Evolutionary conservation across 2,888 invertebrate genomes (phyloP), one percentile per base, ranked within the genome.

Genomic region (Cylloceria caligata): DNA sequence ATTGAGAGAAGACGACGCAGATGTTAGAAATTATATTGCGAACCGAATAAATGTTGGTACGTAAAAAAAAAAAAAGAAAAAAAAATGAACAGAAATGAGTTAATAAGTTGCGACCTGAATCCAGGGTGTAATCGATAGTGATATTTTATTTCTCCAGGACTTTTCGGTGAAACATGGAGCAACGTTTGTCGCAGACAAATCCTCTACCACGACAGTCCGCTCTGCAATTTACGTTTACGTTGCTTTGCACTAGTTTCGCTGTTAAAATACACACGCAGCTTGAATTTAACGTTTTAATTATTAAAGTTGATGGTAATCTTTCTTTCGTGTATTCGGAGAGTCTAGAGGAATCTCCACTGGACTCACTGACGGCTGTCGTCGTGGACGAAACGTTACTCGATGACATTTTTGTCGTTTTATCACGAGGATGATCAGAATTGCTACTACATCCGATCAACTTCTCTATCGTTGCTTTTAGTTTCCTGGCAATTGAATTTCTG

Each of bases 11-110:
- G 34, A 34, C 11, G 30, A 60, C 34, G 16, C 30, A 30, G 30
- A 57, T 52, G 52, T 24, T 52, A 52, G n/a, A n/a, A n/a, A 52
- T 52, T 52, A 57, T 57, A 57, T 57, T 30, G 60, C 34, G 16
- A 60, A 36, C 19, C 11, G 19, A 60, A 60, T 60, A 60, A 60
- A 60, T 60, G 30, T 60, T 60, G 60, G 19, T 34, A 11, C 16
- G 60, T 24, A 27, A 55, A 55, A 30, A 55, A 13, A 55, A 55
- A 52, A 21, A 9, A 9, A 52, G 11, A 9, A 42, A 11, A 13
- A 42, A 42, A 9, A 42, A 42, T 42, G 2, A 42, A n/a, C n/a
- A n/a, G n/a, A n/a, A n/a, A n/a, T 39, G 13, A 13, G 39, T 39
- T 39, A 39, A 39, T 39, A 11, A 39, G 39, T 39, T 39, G 13